Evolutionary conservation across 2,888 invertebrate species (phyloP).

Genomic region (Idaea aversata): DNA sequence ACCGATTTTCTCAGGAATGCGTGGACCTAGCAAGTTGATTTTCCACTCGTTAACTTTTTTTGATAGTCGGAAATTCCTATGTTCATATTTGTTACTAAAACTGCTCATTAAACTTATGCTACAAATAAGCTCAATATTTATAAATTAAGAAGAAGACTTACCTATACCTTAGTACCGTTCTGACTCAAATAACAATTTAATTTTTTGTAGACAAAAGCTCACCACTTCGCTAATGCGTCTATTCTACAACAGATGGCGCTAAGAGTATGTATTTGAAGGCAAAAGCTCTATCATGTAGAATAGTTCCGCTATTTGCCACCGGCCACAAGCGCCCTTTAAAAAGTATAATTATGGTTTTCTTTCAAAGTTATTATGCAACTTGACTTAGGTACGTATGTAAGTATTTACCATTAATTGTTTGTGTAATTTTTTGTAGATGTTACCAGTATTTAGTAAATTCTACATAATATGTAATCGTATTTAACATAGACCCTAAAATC

Average conservation of each 20-base stretch:
- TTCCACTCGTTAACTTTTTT: too few species aligned
- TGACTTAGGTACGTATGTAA: neutral
- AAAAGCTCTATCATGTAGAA: slow-evolving; percentile 7
- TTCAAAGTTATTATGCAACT: neutral
- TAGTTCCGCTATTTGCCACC: slow-evolving; percentile 52
- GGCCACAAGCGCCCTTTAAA: slow-evolving; percentile 37
- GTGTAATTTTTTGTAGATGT: too few species aligned
- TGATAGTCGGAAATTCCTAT: too few species aligned
- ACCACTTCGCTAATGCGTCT: slow-evolving; percentile 33
- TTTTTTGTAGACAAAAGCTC: neutral
- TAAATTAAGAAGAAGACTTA: too few species aligned
- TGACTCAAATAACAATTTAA: neutral
- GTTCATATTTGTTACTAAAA: too few species aligned
- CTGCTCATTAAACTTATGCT: too few species aligned
- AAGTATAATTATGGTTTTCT: neutral
- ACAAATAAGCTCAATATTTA: too few species aligned
- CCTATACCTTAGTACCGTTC: neutral
- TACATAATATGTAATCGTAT: too few species aligned
- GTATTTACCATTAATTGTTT: too few species aligned
- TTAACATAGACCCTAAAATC: too few species aligned
- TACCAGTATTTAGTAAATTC: too few species aligned
- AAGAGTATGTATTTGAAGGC: slow-evolving; percentile 31
- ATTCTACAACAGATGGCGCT: slow-evolving; percentile 71
- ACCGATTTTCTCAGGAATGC: too few species aligned
- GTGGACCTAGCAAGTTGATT: neutral